Percentiles rank a stretch among this genome's conserved stretches.
phyloP scores from a whole-genome alignment of 2,797 vertebrate genomes.

The Caiman crocodilus region DNA sequence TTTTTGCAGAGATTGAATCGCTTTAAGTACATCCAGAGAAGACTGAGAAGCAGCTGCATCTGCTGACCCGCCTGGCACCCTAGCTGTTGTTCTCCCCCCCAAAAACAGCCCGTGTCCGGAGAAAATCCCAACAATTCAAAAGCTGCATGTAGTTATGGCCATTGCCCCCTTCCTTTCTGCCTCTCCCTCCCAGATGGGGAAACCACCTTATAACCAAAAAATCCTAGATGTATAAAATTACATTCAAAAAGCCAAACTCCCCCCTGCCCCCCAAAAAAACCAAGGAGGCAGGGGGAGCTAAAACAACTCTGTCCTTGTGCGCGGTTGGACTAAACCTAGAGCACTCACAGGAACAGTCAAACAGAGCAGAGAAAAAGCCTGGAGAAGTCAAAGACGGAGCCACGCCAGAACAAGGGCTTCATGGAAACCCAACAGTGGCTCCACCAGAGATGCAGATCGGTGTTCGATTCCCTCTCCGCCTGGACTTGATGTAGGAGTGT shows the following conservation, averaged over 20 bases:
- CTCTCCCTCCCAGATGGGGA: background rate
- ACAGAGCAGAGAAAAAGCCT: background rate
- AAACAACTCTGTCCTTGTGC: background rate
- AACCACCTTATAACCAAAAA: background rate
- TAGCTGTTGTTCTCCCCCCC: background rate
- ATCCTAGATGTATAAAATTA: background rate
- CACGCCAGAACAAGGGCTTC: background rate
- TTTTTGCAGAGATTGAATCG: background rate
- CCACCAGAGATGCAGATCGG: fast-evolving
- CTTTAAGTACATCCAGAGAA: background rate
- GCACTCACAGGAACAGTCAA: background rate
- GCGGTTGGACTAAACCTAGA: background rate
- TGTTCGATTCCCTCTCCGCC: background rate
- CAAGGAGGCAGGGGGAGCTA: background rate
- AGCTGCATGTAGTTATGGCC: background rate
- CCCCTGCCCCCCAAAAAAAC: too few species aligned
- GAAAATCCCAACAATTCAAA: background rate
- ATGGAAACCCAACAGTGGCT: background rate
- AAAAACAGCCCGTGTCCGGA: background rate
- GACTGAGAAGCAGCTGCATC: background rate
- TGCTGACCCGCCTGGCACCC: fast-evolving
- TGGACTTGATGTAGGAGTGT: fast-evolving
- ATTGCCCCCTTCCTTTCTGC: background rate
- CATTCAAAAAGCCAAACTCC: background rate
- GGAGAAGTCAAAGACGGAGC: background rate